Evolutionary conservation across 1,140 invertebrate species (phyloP), one percentile per base, ranked within the genome.

Genomic region (Ephestia elutella): DNA sequence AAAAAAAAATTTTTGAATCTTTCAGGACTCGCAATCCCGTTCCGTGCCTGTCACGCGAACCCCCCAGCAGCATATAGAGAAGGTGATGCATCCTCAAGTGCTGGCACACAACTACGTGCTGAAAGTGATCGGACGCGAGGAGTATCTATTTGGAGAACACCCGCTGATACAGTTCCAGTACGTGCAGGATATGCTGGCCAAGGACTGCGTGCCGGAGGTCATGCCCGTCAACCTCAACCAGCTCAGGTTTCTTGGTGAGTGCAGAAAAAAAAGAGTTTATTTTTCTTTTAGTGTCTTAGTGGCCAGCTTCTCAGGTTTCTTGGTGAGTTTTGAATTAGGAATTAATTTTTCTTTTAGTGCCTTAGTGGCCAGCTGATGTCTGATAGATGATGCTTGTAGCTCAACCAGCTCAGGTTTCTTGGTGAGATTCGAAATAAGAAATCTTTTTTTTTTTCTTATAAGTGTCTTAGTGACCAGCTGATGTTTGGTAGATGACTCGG

Each of bases 101-200:
- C 60, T 93, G 90, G 67, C 92, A 9, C 84, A 87, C 13, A 93
- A 96, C 67, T 95, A 93, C 78, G 93, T 95, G 51, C 86, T 97
- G 15, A 96, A 97, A 89, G 93, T 96, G 49, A 94, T 93, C 78
- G 96, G 96, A 0, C 90, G 93, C 63, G 95, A 97, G 75, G 95
- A 97, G 77, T 97, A 95, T 80, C 86, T 97, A 44, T 91, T 96
- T 57, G 94, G 94, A n/a, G 92, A 96, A 68, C 89, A 93, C 80
- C 93, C 93, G 0, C 87, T 97, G 20, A 93, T 95, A 68, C 93
- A 95, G 81, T 97, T 94, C 81, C 92, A 93, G 57, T 96, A 96
- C 78, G 93, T 96, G 61, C 94, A 95, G 86, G 94, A 95, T 70
- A 92, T 91, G 71, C 74, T 95, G 48, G 90, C 91, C 0, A 90